These are phyloP conservation scores for Spicauda simplicius DNA, from an alignment of 2,888 invertebrate genomes.

Conservation along the genomic window DNA sequence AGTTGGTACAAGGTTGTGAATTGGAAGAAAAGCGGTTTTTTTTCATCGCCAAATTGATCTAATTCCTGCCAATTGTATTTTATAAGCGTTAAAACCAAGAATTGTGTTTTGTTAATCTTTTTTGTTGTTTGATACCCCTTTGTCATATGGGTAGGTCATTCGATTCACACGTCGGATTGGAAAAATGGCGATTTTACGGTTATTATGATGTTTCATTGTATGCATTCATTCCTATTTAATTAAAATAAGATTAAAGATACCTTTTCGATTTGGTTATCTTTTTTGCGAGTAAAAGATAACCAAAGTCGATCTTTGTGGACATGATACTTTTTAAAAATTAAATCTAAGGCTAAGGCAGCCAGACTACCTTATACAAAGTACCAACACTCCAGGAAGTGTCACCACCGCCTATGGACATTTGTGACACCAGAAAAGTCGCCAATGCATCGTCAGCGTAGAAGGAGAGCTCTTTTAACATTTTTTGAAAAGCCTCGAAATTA, in stretches of 20 bases:
- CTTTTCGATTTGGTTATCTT: background rate
- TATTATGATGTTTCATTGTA: constrained; percentile 33
- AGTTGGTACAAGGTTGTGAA: constrained; percentile 10
- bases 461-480: no score
- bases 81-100: constrained; percentile 26
- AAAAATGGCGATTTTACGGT: constrained; percentile 47
- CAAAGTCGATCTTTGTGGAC: no score
- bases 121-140: constrained; percentile 50
- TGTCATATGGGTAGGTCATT: constrained; percentile 50
- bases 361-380: no score
- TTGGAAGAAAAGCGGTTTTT: constrained; percentile 4
- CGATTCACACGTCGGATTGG: constrained; percentile 38
- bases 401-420: no score
- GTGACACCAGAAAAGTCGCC: no score
- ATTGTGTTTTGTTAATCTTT: constrained; percentile 44
- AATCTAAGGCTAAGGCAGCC: no score
- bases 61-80: constrained; percentile 36
- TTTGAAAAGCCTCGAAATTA: no score
- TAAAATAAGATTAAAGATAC: constrained; percentile 5
- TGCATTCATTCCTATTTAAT: constrained; percentile 19
- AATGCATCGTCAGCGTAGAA: no score
- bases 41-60: constrained; percentile 24
- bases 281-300: background rate
- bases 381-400: no score
- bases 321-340: no score